Evolutionary conservation across 2,113 vertebrate species (phyloP), one percentile per base, ranked within the genome.

Genomic region (Orthonyx spaldingii): DNA sequence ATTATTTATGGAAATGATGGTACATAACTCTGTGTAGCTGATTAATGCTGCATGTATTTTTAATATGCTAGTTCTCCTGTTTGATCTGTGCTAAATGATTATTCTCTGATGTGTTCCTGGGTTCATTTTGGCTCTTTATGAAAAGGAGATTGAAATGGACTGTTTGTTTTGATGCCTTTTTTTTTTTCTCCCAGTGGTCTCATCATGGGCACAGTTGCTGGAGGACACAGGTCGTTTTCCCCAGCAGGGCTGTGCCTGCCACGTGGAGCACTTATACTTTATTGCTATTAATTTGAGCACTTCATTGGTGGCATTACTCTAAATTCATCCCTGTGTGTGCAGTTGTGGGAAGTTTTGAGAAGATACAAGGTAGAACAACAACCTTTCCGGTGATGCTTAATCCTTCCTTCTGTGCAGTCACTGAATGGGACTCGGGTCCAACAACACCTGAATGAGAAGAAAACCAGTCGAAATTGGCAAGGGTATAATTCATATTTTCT

Each of bases 1-100:
- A 95, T 97, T 94, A 96, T 96, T 96, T 97, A 97, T 96, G 96
- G 96, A 95, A 96, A 96, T 96, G 92, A 93, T 94, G 96, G 76
- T 60, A 87, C 64, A 93, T 92, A 96, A 92, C 88, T 95, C 91
- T 60, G 83, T 6, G 68, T 53, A 71, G 94, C 86, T 97, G 94
- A 96, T 97, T 95, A 97, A 95, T 89, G 93, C 96, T 68, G 93
- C 86, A 84, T 97, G 94, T 96, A 94, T 96, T 94, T 96, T 96
- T 94, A 96, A 97, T 96, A 85, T 69, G 86, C 80, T 68, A 87
- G 88, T 93, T 93, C 95, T 93, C 17, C 94, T 96, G 80, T 95
- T 95, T 96, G 96, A 95, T 96, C 96, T 97, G 96, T 69, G 93
- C 93, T 96, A 96, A 96, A 96, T 97, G 94, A 87, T 95, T 53